Evolutionary conservation across 2,797 vertebrate species (phyloP), one percentile per base, ranked within the genome.

Genomic region (Picus viridis): DNA sequence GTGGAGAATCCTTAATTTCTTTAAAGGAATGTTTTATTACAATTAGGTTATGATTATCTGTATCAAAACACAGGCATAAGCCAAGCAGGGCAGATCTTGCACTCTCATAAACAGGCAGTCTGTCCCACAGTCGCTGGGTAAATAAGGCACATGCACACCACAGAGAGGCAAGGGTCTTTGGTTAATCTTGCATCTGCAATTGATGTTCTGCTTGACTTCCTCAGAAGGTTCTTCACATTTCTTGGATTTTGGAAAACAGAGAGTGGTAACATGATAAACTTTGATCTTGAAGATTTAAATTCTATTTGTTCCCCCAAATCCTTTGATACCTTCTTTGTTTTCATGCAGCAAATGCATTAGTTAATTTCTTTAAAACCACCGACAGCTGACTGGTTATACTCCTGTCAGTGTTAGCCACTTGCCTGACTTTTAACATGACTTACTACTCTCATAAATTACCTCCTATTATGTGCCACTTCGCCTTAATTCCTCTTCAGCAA

Each of bases 401-500:
- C 63, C 69, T 68, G 45, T 68, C 24, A n/a, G 6, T 39, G 39
- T 61, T 83, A 76, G 39, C 73, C 59, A 61, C 34, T 86, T 63
- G 29, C 14, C 57, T 93, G 72, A 86, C 67, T 81, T 90, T 59
- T 34, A 78, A 59, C 26, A 64, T 73, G 57, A 90, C 80, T 95
- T 96, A 58, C 5, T 92, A 16, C 24, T 63, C 79, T 78, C 68
- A 65, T 10, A 88, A 91, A 45, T 79, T 74, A 68, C 91, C 18
- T 68, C 77, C 57, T 75, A 53, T 63, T 90, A 94, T 76, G 49
- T 43, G 29, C 92, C 69, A 83, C 86, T 96, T 84, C 69, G 59
- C 59, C 69, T 87, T 87, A 76, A 90, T 91, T 92, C 92, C 67
- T 67, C 94, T 93, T 91, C 88, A 94, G 94, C 94, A 96, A 91